Evolutionary conservation across 2,888 invertebrate species (phyloP), one percentile per base, ranked within the genome.

Genomic region (Hydriomena furcata): DNA sequence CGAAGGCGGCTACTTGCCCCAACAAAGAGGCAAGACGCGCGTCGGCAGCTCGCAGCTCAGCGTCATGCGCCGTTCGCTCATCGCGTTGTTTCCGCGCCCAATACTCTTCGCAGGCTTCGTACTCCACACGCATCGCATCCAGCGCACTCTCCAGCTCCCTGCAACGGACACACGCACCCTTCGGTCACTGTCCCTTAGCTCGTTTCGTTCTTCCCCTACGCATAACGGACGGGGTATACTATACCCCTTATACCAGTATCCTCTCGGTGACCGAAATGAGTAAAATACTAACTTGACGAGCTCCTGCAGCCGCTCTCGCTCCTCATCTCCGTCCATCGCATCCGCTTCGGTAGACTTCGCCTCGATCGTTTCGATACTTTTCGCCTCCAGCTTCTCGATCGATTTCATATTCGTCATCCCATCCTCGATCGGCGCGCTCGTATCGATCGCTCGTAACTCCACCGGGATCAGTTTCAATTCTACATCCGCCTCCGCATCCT

Each of bases 101-200:
- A 83, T 97, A 97, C 76, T 96, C 96, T 76, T 97, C 97, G 76
- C 96, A 95, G 53, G 94, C 93, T 66, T 96, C 96, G 74, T 95
- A 96, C 72, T 96, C 97, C 32, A 91, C 91, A 65, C 93, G 92
- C 83, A 97, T 85, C 69, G 94, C 91, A 73, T 96, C 95, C 45
- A 96, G 82, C 65, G 95, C 95, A 38, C 84, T 83, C 79, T 96
- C 96, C 37, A 96, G 82, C 53, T 95, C 95, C 47, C 91, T 91
- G 72, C 92, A 93, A 58, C 12, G 2, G 1, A 24, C 40, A n/a
- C n/a, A n/a, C n/a, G n/a, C n/a, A n/a, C n/a, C n/a, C n/a, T n/a
- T n/a, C n/a, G n/a, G n/a, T n/a, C n/a, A n/a, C n/a, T n/a, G n/a
- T n/a, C n/a, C n/a, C n/a, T n/a, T n/a, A n/a, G n/a, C n/a, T n/a